phyloP scores from a whole-genome alignment of 2,888 invertebrate species.

The Dyspetes luteomarginatus region DNA sequence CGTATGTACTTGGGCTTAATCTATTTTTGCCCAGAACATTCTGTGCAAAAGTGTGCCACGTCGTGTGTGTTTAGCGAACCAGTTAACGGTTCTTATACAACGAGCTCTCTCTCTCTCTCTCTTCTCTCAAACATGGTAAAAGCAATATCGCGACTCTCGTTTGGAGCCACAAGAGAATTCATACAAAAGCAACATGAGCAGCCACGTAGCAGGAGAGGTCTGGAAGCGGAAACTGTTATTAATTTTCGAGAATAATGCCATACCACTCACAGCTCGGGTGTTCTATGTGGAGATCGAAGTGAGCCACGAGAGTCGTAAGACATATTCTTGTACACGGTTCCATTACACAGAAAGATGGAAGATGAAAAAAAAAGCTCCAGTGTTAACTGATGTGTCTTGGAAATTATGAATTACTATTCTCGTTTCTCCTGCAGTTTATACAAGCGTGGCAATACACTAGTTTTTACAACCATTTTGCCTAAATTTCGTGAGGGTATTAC shows the following conservation, averaged over 20 bases:
- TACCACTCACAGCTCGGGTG: not conserved
- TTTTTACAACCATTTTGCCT: no score
- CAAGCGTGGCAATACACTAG: not conserved
- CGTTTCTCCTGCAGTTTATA: not conserved
- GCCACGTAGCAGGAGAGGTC: not conserved
- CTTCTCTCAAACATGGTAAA: not conserved
- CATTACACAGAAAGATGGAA: conserved; percentile 1
- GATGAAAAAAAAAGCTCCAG: not conserved
- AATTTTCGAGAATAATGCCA: conserved; percentile 43
- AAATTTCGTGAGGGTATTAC: not conserved
- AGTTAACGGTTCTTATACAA: conserved; percentile 30
- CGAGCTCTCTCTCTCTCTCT: conserved; percentile 23
- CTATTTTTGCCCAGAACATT: conserved; percentile 21
- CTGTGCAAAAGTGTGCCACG: not conserved
- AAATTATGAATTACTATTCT: conserved; percentile 30
- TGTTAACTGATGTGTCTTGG: conserved; percentile 14
- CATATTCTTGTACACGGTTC: not conserved
- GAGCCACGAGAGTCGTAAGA: conserved; percentile 11
- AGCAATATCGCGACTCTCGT: conserved; percentile 41
- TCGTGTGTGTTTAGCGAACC: not conserved
- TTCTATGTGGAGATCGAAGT: conserved; percentile 13
- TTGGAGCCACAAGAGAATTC: conserved; percentile 46
- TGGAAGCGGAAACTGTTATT: conserved; percentile 37
- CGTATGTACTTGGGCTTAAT: conserved; percentile 28
- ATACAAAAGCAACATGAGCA: conserved; percentile 42